Percentiles rank a stretch among this genome's conserved stretches.
These are phyloP conservation scores for Lucinisca nassula DNA, from an alignment of 2,888 invertebrate genomes.

Conservation along the genomic window DNA sequence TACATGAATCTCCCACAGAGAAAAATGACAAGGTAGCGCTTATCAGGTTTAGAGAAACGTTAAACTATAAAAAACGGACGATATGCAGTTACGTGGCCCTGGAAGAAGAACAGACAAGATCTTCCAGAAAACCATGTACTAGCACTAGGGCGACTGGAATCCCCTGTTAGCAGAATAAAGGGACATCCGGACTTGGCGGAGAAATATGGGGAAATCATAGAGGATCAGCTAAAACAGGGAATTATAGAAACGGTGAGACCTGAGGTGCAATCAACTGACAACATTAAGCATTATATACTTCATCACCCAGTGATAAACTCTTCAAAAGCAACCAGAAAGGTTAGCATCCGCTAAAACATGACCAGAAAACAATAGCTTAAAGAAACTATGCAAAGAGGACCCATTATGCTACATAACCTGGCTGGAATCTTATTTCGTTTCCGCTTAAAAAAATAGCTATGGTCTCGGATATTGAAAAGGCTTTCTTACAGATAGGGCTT, in stretches of 20 bases:
- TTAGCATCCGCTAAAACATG: no score
- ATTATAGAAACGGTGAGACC: no score
- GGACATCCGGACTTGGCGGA: no score
- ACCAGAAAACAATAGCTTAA: no score
- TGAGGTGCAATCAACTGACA: neutral
- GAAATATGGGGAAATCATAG: no score
- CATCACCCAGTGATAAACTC: no score
- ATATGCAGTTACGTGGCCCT: no score
- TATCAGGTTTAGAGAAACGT: constrained; percentile 16
- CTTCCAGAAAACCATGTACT: constrained; percentile 28
- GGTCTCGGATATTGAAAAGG: no score
- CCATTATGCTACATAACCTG: constrained; percentile 10
- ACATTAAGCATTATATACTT: no score
- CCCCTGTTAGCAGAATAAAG: constrained; percentile 4
- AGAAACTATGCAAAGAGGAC: constrained; percentile 19
- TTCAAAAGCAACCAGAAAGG: no score
- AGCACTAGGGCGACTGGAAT: constrained; percentile 31
- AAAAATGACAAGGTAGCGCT: neutral
- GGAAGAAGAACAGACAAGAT: neutral
- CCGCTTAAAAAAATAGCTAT: constrained; percentile 2
- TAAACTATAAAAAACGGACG: constrained; percentile 21
- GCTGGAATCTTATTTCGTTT: constrained; percentile 16
- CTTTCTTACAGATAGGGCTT: no score
- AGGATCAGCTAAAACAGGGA: no score
- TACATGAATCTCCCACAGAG: neutral